Percentiles rank a stretch among this genome's conserved stretches.
Conservation (phyloP, 1,140 invertebrate genomes). For the Drosophila funebris region DNA sequence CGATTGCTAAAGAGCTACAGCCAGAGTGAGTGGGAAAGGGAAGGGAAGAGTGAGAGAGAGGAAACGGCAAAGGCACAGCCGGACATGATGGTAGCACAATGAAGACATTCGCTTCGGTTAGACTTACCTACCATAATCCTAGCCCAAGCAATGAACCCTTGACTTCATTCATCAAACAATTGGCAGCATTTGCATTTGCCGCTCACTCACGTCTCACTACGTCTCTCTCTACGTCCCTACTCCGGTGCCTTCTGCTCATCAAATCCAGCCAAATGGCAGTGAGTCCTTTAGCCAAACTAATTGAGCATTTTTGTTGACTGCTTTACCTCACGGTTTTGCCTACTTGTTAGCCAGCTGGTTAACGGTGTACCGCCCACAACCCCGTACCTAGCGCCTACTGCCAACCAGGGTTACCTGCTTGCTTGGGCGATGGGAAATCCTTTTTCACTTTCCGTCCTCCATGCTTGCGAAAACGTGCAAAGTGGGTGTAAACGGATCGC, state of each 20-base stretch:
- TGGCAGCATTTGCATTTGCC: conserved; percentile 40
- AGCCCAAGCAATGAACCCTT: conserved; percentile 28
- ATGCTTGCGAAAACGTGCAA: conserved; percentile 75
- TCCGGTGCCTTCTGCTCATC: conserved; percentile 4
- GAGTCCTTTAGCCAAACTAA: conserved; percentile 57
- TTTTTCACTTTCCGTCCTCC: conserved; percentile 65
- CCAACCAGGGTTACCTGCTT: not conserved
- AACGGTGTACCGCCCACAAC: conserved; percentile 41
- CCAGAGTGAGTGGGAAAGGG: not conserved
- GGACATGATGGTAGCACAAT: conserved; percentile 44
- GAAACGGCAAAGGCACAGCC: conserved; percentile 24
- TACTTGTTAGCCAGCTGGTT: conserved; percentile 62
- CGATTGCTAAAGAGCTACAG: not conserved
- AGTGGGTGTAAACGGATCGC: conserved; percentile 81
- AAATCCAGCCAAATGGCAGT: conserved; percentile 25
- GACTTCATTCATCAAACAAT: conserved; percentile 46
- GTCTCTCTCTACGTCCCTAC: too few relatives aligned
- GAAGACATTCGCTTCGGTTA: conserved; percentile 59
- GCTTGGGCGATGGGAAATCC: conserved; percentile 51
- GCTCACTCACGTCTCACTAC: too few relatives aligned
- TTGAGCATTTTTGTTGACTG: conserved; percentile 77
- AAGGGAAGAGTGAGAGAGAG: not conserved
- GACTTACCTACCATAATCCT: conserved; percentile 25
- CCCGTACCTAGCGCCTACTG: not conserved
- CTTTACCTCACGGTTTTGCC: conserved; percentile 64